phyloP scores from a whole-genome alignment of 2,113 vertebrate species.

The Melospiza melodia region DNA sequence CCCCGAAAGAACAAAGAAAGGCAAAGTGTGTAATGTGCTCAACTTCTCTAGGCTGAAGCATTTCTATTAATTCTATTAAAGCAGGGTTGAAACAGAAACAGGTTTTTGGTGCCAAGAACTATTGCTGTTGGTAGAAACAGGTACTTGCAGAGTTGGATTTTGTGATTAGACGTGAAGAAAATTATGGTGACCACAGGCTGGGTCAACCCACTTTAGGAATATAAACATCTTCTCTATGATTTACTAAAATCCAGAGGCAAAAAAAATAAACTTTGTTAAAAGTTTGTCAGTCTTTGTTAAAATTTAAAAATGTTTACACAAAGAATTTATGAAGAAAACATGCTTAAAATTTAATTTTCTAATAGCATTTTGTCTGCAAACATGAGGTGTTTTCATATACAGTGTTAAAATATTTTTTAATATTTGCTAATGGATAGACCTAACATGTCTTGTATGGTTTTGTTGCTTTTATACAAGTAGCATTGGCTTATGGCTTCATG shows the following conservation, averaged over 20 bases:
- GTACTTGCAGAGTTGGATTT: not conserved
- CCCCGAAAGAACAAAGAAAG: not conserved
- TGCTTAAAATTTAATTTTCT: not conserved
- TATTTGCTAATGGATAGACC: rapidly evolving
- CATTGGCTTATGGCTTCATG: not conserved
- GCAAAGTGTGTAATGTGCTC: rapidly evolving
- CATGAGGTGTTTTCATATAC: rapidly evolving
- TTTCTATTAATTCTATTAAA: not conserved
- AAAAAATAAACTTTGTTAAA: not conserved
- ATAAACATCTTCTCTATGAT: not conserved
- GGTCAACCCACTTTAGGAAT: not conserved
- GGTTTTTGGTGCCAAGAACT: not conserved
- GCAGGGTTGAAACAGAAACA: not conserved
- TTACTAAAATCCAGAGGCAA: not conserved
- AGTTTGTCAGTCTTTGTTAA: not conserved
- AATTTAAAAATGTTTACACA: not conserved
- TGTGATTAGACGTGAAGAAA: not conserved
- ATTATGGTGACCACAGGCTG: not conserved
- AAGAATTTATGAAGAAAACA: not conserved
- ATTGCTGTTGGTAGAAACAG: not conserved
- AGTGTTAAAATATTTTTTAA: not conserved
- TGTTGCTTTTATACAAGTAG: not conserved
- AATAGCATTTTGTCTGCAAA: not conserved
- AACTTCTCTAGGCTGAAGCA: not conserved
- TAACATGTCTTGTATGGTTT: not conserved